These are phyloP conservation scores for Bombus terrestris DNA, from an alignment of 1,140 invertebrate species.

Conservation along the genomic window DNA sequence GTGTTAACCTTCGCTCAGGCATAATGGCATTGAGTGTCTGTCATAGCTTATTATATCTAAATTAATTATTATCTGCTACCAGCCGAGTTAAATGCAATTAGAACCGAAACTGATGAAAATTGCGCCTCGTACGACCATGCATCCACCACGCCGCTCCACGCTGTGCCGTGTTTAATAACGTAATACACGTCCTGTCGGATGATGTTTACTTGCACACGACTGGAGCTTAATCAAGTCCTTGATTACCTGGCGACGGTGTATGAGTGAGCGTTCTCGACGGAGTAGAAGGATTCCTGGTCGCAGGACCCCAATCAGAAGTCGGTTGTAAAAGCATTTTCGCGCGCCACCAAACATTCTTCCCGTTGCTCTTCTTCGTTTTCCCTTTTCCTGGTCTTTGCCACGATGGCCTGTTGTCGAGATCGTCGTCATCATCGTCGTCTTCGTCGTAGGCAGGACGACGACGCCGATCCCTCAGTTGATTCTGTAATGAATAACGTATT, in stretches of 20 bases:
- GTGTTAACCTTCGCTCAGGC: neutral
- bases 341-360: constrained; percentile 69
- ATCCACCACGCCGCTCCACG: no score
- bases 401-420: constrained; percentile 63
- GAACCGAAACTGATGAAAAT: constrained; percentile 4
- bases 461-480: constrained; percentile 69
- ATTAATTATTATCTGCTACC: constrained; percentile 16
- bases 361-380: constrained; percentile 57
- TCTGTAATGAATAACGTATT: constrained; percentile 51
- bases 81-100: constrained; percentile 18
- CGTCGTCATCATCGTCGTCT: constrained; percentile 72
- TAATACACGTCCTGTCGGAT: neutral
- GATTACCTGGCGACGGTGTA: constrained; percentile 75
- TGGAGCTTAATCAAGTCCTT: neutral
- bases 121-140: neutral
- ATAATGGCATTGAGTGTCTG: neutral
- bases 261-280: constrained; percentile 75
- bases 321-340: constrained; percentile 85
- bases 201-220: neutral
- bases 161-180: no score
- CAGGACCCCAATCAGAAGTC: constrained; percentile 87
- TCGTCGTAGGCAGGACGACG: constrained; percentile 67
- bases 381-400: constrained; percentile 53
- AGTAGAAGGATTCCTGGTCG: constrained; percentile 76
- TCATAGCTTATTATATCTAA: constrained; percentile 1